Evolutionary conservation across 2,113 vertebrate genomes (phyloP).

Genomic region (Piaya cayana): DNA sequence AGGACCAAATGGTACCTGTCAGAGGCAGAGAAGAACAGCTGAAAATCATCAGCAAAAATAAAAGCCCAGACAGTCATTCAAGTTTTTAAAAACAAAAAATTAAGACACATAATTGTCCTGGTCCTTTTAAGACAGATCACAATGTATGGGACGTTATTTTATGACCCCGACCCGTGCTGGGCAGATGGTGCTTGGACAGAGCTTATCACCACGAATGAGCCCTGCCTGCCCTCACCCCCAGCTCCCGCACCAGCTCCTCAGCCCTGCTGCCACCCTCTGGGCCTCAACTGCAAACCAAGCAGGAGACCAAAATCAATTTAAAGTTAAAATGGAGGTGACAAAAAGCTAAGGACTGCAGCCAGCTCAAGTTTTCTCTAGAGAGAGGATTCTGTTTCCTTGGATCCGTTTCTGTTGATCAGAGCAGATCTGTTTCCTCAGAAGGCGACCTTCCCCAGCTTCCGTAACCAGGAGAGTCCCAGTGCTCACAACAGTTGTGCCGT

Average conservation of each 20-base stretch:
- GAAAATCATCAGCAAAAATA: constrained; percentile 25
- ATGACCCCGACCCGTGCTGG: not conserved
- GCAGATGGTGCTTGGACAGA: not conserved
- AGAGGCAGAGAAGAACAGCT: constrained; percentile 1
- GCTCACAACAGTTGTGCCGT: not conserved
- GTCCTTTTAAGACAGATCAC: not conserved
- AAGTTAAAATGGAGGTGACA: not conserved
- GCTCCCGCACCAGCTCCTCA: not conserved
- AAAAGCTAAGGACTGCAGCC: not conserved
- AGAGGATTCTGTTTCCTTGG: not conserved
- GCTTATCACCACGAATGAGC: fast-evolving
- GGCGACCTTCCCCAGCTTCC: not conserved
- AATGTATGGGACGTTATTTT: not conserved
- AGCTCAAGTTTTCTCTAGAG: not conserved
- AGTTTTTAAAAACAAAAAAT: not conserved
- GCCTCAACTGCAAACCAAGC: fast-evolving
- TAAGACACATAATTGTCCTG: not conserved
- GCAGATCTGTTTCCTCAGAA: not conserved
- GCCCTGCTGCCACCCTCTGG: not conserved
- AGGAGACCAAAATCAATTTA: not conserved
- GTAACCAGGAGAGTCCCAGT: not conserved
- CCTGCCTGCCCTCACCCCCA: not conserved
- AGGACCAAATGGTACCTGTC: constrained; percentile 93
- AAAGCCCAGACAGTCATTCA: not conserved
- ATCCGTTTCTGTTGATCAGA: not conserved